phyloP scores from a whole-genome alignment of 2,797 vertebrate species.

The Bradypodion pumilum region DNA sequence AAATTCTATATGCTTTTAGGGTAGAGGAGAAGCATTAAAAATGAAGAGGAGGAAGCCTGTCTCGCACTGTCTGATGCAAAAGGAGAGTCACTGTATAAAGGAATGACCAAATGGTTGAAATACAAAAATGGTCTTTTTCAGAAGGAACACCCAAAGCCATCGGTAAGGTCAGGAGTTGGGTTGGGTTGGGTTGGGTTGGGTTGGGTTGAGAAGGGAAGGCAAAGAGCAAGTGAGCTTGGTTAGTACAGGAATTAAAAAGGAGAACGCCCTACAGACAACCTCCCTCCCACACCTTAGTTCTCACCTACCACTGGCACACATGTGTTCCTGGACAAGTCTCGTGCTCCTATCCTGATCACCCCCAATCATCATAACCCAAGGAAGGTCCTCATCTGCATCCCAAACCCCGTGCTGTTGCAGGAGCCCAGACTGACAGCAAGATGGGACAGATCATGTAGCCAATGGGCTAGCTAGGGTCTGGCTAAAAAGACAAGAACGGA shows the following conservation, averaged over 20 bases:
- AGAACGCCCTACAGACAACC: background rate
- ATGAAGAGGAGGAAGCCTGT: no score
- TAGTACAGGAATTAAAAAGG: background rate
- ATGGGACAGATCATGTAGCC: background rate
- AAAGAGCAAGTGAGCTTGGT: background rate
- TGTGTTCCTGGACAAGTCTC: no score
- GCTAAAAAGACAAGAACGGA: background rate
- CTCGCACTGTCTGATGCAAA: no score
- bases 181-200: constrained; percentile 38
- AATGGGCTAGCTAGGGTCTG: background rate
- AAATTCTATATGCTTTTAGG: background rate
- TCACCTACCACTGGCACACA: background rate
- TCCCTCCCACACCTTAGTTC: background rate
- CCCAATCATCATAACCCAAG: background rate
- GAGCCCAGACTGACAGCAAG: background rate
- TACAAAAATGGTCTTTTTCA: constrained; percentile 20
- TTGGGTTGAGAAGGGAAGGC: constrained; percentile 14
- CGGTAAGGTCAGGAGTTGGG: constrained; percentile 40
- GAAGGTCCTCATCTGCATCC: background rate
- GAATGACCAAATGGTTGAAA: constrained; percentile 25
- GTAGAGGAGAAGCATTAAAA: background rate
- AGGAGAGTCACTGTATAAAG: background rate
- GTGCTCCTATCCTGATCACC: background rate
- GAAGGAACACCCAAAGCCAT: constrained; percentile 13
- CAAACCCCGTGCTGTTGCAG: background rate